Conservation (phyloP, 1,140 invertebrate species). For the Bombyx mandarina region DNA sequence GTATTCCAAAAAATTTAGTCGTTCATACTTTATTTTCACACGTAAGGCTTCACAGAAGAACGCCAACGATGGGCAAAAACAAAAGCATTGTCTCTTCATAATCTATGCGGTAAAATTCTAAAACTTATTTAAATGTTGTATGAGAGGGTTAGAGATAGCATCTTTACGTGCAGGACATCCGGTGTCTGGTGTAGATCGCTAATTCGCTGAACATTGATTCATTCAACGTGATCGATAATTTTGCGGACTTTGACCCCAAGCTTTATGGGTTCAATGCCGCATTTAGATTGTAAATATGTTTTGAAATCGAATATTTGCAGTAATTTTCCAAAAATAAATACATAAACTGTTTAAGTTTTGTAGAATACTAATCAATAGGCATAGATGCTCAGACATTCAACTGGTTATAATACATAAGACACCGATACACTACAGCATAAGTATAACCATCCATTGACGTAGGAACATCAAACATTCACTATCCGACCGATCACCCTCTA, state of each 20-base stretch:
- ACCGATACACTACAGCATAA: no score
- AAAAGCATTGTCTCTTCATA: slow-evolving; percentile 8
- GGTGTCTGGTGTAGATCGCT: slow-evolving; percentile 40
- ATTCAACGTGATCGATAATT: slow-evolving; percentile 8
- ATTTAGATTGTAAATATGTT: neutral
- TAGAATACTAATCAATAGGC: no score
- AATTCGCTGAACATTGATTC: slow-evolving; percentile 46
- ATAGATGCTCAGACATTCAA: no score
- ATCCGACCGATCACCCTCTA: no score
- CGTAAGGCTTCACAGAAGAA: neutral
- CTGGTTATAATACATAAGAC: no score
- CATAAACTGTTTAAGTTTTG: no score
- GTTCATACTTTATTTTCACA: neutral
- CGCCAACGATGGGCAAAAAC: neutral
- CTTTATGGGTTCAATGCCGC: neutral
- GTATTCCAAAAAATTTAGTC: neutral
- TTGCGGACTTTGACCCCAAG: slow-evolving; percentile 5
- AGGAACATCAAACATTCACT: no score
- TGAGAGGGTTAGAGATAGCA: slow-evolving; percentile 44
- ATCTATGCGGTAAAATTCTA: slow-evolving; percentile 46
- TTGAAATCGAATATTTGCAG: neutral
- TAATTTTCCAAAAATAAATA: no score
- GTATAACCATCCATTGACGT: no score
- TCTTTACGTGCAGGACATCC: slow-evolving; percentile 62
- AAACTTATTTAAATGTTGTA: slow-evolving; percentile 57